Percentiles rank a stretch among this genome's conserved stretches.
Evolutionary conservation across 2,113 vertebrate genomes (phyloP).

Genomic region (Nothoprocta pentlandii): DNA sequence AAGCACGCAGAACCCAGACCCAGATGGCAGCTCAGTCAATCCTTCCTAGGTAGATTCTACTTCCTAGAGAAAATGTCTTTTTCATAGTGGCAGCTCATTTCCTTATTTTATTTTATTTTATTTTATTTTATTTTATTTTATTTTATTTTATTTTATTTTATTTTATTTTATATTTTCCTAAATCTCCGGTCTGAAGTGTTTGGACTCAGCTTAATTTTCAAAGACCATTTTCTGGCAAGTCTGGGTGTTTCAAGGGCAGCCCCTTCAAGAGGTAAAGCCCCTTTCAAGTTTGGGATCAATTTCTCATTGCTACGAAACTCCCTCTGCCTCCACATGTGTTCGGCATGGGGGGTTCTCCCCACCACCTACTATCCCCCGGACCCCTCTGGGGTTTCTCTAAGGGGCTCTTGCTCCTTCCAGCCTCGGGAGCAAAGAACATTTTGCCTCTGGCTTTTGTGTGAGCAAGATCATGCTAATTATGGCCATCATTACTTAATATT

Average conservation of each 20-base stretch:
- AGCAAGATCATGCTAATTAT: not conserved
- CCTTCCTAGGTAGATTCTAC: not conserved
- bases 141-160: too few species aligned
- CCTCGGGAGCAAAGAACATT: not conserved
- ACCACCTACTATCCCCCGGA: fast-evolving
- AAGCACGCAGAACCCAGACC: fast-evolving
- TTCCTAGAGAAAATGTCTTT: not conserved
- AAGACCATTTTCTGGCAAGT: not conserved
- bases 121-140: too few species aligned
- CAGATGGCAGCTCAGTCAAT: fast-evolving
- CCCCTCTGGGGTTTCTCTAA: not conserved
- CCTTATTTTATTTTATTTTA: not conserved
- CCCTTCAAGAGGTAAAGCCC: not conserved
- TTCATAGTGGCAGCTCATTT: not conserved
- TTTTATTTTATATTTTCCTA: not conserved
- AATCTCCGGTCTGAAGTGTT: not conserved
- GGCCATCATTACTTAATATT: slow-evolving; percentile 11
- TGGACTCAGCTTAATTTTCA: not conserved
- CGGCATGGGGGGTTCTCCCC: fast-evolving
- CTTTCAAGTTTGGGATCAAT: fast-evolving
- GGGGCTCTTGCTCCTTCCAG: not conserved
- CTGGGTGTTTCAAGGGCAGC: not conserved
- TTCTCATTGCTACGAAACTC: not conserved
- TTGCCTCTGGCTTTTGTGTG: not conserved
- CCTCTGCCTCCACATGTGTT: fast-evolving